Percentiles rank a stretch among this genome's conserved stretches.
Evolutionary conservation across 2,888 invertebrate genomes (phyloP).

Genomic region (Cataglyphis livida): DNA sequence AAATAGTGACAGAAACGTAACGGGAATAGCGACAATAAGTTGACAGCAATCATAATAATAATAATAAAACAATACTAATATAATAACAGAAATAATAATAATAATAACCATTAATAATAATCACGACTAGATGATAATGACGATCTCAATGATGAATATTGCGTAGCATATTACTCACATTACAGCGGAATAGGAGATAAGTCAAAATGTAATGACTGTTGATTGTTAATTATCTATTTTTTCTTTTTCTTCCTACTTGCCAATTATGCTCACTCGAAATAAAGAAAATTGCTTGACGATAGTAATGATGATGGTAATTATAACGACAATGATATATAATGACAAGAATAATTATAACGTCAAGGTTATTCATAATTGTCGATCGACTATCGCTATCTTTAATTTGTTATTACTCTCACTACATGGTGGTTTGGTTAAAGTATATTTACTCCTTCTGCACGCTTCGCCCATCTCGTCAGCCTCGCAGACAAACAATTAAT

Average conservation of each 20-base stretch:
- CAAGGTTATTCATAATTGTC: constrained; percentile 78
- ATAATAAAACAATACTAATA: constrained; percentile 70
- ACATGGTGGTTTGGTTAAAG: constrained; percentile 81
- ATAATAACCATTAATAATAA: constrained; percentile 25
- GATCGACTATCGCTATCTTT: constrained; percentile 79
- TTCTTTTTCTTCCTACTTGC: not conserved
- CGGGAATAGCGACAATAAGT: constrained; percentile 68
- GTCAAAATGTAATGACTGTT: constrained; percentile 13
- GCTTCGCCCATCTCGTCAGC: constrained; percentile 60
- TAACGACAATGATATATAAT: constrained; percentile 63
- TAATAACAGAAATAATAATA: constrained; percentile 60
- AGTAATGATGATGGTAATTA: constrained; percentile 65
- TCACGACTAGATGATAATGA: constrained; percentile 48
- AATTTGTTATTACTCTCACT: constrained; percentile 82
- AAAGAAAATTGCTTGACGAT: constrained; percentile 63
- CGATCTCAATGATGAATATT: constrained; percentile 40
- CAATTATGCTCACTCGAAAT: constrained; percentile 49
- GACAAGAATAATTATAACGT: constrained; percentile 74
- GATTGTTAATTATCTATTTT: constrained; percentile 11
- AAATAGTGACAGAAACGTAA: constrained; percentile 75
- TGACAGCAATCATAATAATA: constrained; percentile 51
- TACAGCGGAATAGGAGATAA: not conserved
- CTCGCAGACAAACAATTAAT: constrained; percentile 78
- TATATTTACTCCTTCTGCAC: constrained; percentile 56
- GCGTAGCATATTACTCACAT: constrained; percentile 22